phyloP scores from a whole-genome alignment of 1,140 invertebrate species.

The Zaprionus camerounensis region DNA sequence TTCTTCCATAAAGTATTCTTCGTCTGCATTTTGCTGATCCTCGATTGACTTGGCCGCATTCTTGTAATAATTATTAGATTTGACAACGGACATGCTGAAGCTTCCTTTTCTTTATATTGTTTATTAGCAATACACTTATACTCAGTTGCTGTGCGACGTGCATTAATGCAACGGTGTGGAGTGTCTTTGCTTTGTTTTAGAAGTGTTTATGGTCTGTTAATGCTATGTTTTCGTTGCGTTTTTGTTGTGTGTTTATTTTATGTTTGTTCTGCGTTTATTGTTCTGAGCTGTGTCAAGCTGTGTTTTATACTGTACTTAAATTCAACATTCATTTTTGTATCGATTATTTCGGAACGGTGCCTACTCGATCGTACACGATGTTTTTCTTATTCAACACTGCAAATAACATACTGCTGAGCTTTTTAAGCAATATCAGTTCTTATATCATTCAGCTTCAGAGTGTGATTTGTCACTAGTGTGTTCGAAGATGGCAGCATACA shows the following conservation, averaged over 20 bases:
- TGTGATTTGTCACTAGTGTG: too few relatives aligned
- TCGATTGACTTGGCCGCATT: slow-evolving; percentile 58
- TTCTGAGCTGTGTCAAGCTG: too few relatives aligned
- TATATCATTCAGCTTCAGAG: too few relatives aligned
- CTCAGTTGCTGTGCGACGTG: slow-evolving; percentile 55
- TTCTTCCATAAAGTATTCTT: slow-evolving; percentile 3
- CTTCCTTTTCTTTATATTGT: slow-evolving; percentile 35
- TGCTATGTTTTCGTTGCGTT: neutral
- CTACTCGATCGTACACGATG: neutral
- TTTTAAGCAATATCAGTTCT: too few relatives aligned
- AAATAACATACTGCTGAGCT: too few relatives aligned
- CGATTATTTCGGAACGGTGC: neutral
- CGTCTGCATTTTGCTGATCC: neutral
- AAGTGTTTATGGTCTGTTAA: too few relatives aligned
- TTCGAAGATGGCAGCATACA: neutral
- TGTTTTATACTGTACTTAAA: neutral
- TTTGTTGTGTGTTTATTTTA: neutral
- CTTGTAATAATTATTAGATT: slow-evolving; percentile 44
- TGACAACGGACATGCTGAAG: slow-evolving; percentile 55
- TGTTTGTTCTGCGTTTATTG: neutral
- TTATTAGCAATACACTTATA: slow-evolving; percentile 40
- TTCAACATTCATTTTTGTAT: neutral
- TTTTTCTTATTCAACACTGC: too few relatives aligned
- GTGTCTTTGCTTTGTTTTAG: too few relatives aligned
- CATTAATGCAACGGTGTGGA: neutral